phyloP scores from a whole-genome alignment of 2,888 invertebrate genomes.

The Schrankia costaestrigalis region DNA sequence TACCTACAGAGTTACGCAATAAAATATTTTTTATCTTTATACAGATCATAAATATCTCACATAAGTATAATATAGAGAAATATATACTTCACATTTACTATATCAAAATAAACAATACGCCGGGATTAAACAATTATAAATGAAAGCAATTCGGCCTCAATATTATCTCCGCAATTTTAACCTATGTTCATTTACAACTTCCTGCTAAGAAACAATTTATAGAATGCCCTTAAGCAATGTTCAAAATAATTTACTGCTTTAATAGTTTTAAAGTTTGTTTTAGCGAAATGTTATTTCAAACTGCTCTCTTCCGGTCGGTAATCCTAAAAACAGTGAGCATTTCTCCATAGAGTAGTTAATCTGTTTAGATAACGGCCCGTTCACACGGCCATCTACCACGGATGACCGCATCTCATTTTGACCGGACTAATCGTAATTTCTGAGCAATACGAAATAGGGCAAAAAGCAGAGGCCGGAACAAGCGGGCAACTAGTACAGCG shows the following conservation, averaged over 20 bases:
- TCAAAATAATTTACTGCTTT: slow-evolving; percentile 14
- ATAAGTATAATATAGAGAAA: too few relatives aligned
- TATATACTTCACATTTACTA: too few relatives aligned
- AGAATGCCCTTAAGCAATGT: background rate
- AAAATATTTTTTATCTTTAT: too few relatives aligned
- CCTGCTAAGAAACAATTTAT: too few relatives aligned
- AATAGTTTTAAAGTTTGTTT: slow-evolving; percentile 12
- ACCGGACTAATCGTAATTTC: slow-evolving; percentile 77
- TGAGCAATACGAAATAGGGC: slow-evolving; percentile 71
- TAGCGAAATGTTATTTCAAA: slow-evolving; percentile 25
- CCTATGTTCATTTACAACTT: too few relatives aligned
- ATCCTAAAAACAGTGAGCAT: slow-evolving; percentile 21
- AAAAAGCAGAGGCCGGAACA: slow-evolving; percentile 76
- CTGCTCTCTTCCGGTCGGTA: slow-evolving; percentile 23
- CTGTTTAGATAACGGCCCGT: slow-evolving; percentile 69
- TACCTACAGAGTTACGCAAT: too few relatives aligned
- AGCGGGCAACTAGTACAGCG: slow-evolving; percentile 76
- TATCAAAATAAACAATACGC: too few relatives aligned
- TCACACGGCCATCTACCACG: slow-evolving; percentile 76
- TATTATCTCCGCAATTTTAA: too few relatives aligned
- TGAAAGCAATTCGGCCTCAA: too few relatives aligned
- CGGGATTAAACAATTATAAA: too few relatives aligned
- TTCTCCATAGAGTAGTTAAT: slow-evolving; percentile 51
- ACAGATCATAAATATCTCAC: too few relatives aligned
- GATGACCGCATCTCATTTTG: slow-evolving; percentile 73